Base-by-base conservation (phyloP, 1,140 invertebrate genomes). In the Galleria mellonella region DNA sequence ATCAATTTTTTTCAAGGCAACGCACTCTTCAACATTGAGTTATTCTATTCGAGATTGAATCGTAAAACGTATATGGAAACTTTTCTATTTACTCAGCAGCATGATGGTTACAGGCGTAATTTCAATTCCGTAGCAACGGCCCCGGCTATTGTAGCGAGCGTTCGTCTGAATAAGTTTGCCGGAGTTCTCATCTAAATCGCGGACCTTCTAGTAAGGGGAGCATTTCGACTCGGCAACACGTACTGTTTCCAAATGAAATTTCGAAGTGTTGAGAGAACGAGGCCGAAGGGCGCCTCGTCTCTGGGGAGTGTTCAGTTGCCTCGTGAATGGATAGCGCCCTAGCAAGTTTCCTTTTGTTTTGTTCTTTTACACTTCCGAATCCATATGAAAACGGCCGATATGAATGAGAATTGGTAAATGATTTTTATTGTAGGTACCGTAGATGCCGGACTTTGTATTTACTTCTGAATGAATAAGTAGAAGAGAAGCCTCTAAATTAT, bases 201-300 rank as follows among this genome's bases (percentile, higher is more conserved):
- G 49, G 47, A 54, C 58, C 57, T 58, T 55, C 43, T 30, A 55
- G 47, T 68, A 75, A 72, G 61, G 59, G 62, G 51, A 52, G 57
- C 67, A 75, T 81, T 78, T 65, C 53, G 48, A 53, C 44, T 35
- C 56, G 52, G 59, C 49, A 55, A 62, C 78, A 83, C 78, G 76
- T 83, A 78, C 69, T 41, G 42, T 49, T 66, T 52, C 50, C 57
- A 72, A 77, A 81, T 76, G 69, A 72, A 79, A 74, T 74, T 79
- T 72, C 56, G 61, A 63, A 76, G 67, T 61, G 63, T 55, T 66
- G 54, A 63, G 52, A 49, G 59, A 56, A 57, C 55, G 42, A 31
- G 38, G 39, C 43, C 50, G 40, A 33, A 9, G 46, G 41, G 47
- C 36, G 11, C 40, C 17, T 13, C 30, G 42, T 50, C 61, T 45